These are phyloP conservation scores for Martes martes DNA, from an alignment of 2,113 vertebrate species.

Conservation along the genomic window DNA sequence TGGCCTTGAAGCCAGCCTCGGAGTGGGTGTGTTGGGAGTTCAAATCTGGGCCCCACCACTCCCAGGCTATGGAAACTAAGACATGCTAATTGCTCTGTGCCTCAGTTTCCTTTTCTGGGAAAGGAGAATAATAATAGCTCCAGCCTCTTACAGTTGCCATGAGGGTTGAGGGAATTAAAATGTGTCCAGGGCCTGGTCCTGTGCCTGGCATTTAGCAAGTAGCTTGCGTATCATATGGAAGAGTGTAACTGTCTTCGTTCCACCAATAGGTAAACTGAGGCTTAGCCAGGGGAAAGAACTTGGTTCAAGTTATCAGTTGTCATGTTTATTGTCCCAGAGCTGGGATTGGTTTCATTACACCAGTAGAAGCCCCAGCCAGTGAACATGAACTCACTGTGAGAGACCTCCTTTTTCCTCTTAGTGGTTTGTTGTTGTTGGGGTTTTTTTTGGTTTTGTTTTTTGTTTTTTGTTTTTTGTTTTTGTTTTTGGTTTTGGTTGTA, in stretches of 20 bases:
- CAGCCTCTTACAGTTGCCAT: neutral
- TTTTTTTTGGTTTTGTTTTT: neutral
- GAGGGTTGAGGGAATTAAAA: neutral
- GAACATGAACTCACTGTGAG: neutral
- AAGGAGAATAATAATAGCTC: neutral
- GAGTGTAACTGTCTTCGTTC: neutral
- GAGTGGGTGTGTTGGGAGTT: neutral
- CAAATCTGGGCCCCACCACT: neutral
- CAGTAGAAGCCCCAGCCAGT: neutral
- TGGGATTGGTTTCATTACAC: neutral
- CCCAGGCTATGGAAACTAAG: neutral
- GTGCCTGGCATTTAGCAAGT: neutral
- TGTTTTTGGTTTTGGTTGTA: neutral
- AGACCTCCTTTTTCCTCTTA: neutral
- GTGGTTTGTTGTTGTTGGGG: neutral
- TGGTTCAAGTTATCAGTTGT: neutral
- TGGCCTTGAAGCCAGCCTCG: neutral
- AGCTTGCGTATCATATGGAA: neutral
- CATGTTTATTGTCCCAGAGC: neutral
- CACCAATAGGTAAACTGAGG: neutral
- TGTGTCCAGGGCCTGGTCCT: neutral
- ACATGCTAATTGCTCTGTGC: neutral
- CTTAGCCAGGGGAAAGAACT: neutral
- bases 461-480: no score
- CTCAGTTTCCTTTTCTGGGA: neutral